These are phyloP conservation scores for Notospermus geniculatus DNA, from an alignment of 1,140 invertebrate species.

Conservation along the genomic window DNA sequence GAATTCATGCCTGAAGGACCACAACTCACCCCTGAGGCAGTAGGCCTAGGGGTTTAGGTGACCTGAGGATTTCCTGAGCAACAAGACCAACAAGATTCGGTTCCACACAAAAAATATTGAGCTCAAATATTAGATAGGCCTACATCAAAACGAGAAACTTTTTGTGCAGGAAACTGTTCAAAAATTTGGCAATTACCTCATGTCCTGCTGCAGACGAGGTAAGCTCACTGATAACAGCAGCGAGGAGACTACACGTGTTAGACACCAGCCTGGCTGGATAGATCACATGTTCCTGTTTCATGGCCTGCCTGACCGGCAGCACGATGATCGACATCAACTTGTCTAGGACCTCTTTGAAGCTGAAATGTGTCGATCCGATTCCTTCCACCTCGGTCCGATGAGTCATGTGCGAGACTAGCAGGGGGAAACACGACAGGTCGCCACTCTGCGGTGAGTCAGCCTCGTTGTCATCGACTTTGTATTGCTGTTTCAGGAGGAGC, in stretches of 20 bases:
- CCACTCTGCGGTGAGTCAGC: conserved; percentile 55
- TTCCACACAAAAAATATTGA: neutral
- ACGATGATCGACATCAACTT: conserved; percentile 77
- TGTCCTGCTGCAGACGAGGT: conserved; percentile 68
- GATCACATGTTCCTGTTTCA: conserved; percentile 62
- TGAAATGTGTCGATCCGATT: conserved; percentile 60
- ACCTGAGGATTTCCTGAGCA: neutral
- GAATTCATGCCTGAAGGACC: too few species aligned
- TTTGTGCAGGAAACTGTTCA: conserved; percentile 15
- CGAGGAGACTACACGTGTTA: conserved; percentile 82
- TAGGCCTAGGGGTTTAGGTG: too few species aligned
- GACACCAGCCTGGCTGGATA: conserved; percentile 68
- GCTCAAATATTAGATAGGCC: neutral
- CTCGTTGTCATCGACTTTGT: conserved; percentile 59
- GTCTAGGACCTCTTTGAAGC: conserved; percentile 81
- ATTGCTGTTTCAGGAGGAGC: conserved; percentile 44
- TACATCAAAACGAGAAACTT: neutral
- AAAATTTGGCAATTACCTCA: too few species aligned
- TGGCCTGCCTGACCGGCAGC: conserved; percentile 70
- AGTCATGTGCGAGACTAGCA: conserved; percentile 79
- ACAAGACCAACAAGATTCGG: neutral
- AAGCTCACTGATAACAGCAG: conserved; percentile 83
- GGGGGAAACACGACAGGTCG: conserved; percentile 73
- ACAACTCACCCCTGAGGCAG: too few species aligned
- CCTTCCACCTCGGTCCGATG: conserved; percentile 68